Percentiles rank a stretch among this genome's conserved stretches.
phyloP scores from a whole-genome alignment of 92 coral and sea anemone genomes.

The Montipora capitata region DNA sequence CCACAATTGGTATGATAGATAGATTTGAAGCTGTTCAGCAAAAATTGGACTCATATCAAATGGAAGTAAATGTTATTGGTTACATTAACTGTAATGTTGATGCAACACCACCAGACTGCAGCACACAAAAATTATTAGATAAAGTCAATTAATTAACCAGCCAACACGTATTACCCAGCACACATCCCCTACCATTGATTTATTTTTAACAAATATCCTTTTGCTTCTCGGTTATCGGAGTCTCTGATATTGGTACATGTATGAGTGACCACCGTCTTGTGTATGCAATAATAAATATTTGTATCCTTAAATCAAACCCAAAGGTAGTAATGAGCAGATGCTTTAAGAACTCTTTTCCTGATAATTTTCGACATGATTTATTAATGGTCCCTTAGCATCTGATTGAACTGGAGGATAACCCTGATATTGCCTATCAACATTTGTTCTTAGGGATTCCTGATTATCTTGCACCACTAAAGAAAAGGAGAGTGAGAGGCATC shows the following conservation, averaged over 20 bases:
- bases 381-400: slow-evolving; percentile 28
- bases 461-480: slow-evolving; percentile 27
- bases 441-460: slow-evolving; percentile 16
- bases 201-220: slow-evolving; percentile 36
- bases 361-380: slow-evolving; percentile 4
- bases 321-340: slow-evolving; percentile 25
- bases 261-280: slow-evolving; percentile 36
- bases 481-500: slow-evolving; percentile 8
- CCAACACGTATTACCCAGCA: background rate
- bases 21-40: slow-evolving; percentile 11
- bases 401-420: slow-evolving; percentile 9
- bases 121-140: too few relatives aligned
- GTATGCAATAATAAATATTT: slow-evolving; percentile 1
- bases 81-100: slow-evolving; percentile 6
- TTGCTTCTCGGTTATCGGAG: background rate
- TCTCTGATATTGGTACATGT: slow-evolving; percentile 14
- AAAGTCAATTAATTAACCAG: too few relatives aligned
- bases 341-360: slow-evolving; percentile 19
- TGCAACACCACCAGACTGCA: background rate
- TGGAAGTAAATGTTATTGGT: slow-evolving; percentile 28
- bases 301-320: slow-evolving; percentile 2
- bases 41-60: slow-evolving; percentile 15
- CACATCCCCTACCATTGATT: slow-evolving; percentile 47
- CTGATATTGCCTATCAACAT: slow-evolving; percentile 15
- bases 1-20: too few relatives aligned